Conservation (phyloP, 2,888 invertebrate species). For the Acleris cristana region DNA sequence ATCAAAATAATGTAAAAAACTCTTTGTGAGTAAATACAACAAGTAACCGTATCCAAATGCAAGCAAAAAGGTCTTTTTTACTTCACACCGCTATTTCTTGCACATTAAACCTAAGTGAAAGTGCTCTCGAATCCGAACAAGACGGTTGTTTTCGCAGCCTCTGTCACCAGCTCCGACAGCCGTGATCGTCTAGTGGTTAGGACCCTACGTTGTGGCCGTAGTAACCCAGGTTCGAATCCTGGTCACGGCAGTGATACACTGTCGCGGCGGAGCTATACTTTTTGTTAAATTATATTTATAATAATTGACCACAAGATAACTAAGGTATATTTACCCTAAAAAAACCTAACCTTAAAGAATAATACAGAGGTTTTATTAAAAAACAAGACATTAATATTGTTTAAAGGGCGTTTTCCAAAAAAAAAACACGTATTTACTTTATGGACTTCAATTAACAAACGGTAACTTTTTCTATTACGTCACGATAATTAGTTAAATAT, state of each 20-base stretch:
- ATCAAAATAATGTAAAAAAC: not conserved
- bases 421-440: too few relatives aligned
- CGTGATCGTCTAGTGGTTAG: slow-evolving; percentile 90
- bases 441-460: too few relatives aligned
- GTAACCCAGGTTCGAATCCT: slow-evolving; percentile 91
- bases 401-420: too few relatives aligned
- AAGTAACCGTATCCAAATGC: not conserved
- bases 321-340: too few relatives aligned
- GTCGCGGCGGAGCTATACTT: slow-evolving; percentile 53
- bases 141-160: slow-evolving; percentile 39
- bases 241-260: slow-evolving; percentile 83
- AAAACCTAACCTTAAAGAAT: too few relatives aligned
- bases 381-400: too few relatives aligned
- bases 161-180: slow-evolving; percentile 70
- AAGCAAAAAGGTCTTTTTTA: not conserved
- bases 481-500: too few relatives aligned
- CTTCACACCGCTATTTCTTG: not conserved
- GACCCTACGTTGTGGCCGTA: slow-evolving; percentile 89
- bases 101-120: slow-evolving; percentile 12
- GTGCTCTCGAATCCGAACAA: slow-evolving; percentile 25
- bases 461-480: too few relatives aligned
- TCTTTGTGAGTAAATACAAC: not conserved
- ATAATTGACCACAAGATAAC: too few relatives aligned
- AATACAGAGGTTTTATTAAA: too few relatives aligned
- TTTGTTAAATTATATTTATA: slow-evolving; percentile 23